These are phyloP conservation scores for Plebejus anna DNA, from an alignment of 2,888 invertebrate species.

Conservation along the genomic window DNA sequence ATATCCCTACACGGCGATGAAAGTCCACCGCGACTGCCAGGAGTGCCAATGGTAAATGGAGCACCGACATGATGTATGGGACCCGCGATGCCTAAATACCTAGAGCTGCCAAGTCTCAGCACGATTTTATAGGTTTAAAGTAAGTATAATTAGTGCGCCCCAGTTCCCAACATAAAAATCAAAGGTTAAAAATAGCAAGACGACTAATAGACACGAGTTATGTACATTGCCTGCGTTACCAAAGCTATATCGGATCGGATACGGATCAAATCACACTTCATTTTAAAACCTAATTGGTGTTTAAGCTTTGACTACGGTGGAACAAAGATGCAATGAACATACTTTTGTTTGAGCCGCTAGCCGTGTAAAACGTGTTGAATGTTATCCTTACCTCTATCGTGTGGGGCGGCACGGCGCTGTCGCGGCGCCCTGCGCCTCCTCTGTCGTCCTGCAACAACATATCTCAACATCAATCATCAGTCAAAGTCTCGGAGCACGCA, in stretches of 20 bases:
- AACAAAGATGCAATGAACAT: too few relatives aligned
- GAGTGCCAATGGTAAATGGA: neutral
- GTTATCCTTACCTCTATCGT: constrained; percentile 75
- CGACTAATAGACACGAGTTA: too few relatives aligned
- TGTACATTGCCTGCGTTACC: too few relatives aligned
- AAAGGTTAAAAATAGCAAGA: too few relatives aligned
- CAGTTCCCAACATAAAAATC: neutral
- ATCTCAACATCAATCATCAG: neutral
- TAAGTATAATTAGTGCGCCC: too few relatives aligned
- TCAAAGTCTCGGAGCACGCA: neutral
- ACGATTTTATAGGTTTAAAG: too few relatives aligned
- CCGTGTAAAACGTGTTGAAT: too few relatives aligned
- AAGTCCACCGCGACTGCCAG: neutral
- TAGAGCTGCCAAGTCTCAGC: neutral
- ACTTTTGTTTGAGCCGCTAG: neutral
- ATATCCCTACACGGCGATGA: constrained; percentile 26
- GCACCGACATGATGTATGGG: neutral
- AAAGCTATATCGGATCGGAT: too few relatives aligned
- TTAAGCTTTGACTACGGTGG: too few relatives aligned
- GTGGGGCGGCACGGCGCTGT: constrained; percentile 82
- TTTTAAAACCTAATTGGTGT: too few relatives aligned
- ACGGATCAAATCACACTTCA: too few relatives aligned
- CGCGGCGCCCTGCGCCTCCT: constrained; percentile 85
- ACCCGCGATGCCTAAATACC: neutral
- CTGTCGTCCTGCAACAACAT: constrained; percentile 83